A percentile compares a stretch with the other conserved stretches of the same genome.
Evolutionary conservation across 1,140 invertebrate species (phyloP).

Genomic region (Mycetomoellerius zeteki): DNA sequence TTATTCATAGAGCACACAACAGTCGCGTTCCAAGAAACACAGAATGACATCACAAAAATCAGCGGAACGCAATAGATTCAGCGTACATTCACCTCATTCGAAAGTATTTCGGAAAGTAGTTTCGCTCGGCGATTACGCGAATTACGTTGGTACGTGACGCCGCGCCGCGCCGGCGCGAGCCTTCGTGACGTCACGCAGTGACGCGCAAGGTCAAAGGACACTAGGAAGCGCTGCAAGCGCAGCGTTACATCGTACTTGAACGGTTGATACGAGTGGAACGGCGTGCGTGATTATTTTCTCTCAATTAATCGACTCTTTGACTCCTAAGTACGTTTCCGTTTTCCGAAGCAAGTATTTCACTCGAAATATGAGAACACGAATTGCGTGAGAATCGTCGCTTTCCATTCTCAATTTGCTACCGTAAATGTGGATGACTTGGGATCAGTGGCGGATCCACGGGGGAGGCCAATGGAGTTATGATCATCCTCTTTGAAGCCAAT

Average conservation of each 20-base stretch:
- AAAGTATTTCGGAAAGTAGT: neutral
- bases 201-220: neutral
- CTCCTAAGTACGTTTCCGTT: neutral
- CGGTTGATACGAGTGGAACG: too few species aligned
- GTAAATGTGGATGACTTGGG: too few species aligned
- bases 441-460: too few species aligned
- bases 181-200: too few species aligned
- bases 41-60: neutral
- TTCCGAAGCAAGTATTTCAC: neutral
- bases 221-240: too few species aligned
- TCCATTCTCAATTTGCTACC: neutral
- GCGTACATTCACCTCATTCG: neutral
- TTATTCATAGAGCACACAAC: neutral
- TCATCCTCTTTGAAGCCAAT: too few species aligned
- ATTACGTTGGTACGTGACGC: too few species aligned
- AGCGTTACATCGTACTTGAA: too few species aligned
- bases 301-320: neutral
- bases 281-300: neutral
- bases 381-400: neutral
- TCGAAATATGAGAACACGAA: neutral
- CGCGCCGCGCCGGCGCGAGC: too few species aligned
- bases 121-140: neutral
- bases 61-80: neutral
- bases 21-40: neutral
- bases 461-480: too few species aligned